Conservation (phyloP, 2,888 invertebrate species). For the Rhamnusium bicolor region DNA sequence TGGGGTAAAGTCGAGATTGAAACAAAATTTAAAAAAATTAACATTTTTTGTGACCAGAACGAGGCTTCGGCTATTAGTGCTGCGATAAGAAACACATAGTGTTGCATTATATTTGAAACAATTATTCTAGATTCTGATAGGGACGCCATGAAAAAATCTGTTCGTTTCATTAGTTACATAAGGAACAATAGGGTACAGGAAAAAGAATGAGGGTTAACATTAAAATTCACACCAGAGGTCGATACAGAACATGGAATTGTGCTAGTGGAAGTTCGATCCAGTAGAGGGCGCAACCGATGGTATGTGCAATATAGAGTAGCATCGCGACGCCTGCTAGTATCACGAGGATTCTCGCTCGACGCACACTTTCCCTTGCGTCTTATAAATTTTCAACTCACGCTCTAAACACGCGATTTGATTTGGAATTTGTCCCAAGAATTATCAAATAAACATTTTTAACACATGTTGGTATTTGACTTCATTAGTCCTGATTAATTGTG, state of each 20-base stretch:
- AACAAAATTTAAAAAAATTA: no score
- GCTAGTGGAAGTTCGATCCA: conserved; percentile 45
- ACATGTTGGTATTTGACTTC: not conserved
- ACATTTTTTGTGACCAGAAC: no score
- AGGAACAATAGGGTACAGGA: conserved; percentile 30
- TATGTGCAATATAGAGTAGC: conserved; percentile 53
- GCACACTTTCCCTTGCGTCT: conserved; percentile 35
- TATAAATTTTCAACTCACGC: conserved; percentile 31
- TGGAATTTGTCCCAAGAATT: conserved; percentile 23
- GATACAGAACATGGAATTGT: conserved; percentile 54
- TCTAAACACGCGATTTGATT: conserved; percentile 52
- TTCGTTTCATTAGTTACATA: conserved; percentile 19
- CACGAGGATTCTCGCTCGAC: conserved; percentile 53
- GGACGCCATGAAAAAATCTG: not conserved
- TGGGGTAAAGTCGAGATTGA: no score
- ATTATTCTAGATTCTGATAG: not conserved
- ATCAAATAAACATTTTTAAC: conserved; percentile 29
- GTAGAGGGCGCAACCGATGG: conserved; percentile 58
- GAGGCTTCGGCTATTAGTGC: no score
- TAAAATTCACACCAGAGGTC: conserved; percentile 49
- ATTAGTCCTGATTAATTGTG: not conserved
- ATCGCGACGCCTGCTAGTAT: conserved; percentile 61
- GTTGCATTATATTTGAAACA: not conserved
- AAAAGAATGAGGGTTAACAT: conserved; percentile 40
- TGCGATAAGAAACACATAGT: no score